Evolutionary conservation across 1,140 invertebrate species (phyloP), one percentile per base, ranked within the genome.

Genomic region (Argopecten irradians): DNA sequence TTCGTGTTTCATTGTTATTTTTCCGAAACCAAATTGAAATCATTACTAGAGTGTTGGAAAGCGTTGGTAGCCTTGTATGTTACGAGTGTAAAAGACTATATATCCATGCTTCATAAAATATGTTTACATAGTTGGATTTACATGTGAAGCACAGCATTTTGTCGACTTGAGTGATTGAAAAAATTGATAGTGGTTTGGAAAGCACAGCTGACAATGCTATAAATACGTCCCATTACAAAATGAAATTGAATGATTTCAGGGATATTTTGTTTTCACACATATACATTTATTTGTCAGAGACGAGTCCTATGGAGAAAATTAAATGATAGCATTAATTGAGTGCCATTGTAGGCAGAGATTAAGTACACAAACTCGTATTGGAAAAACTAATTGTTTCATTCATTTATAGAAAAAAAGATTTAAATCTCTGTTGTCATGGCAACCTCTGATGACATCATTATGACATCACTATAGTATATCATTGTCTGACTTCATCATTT

Each of bases 41-140:
- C 22, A 71, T 71, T 28, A 16, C 8, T 71, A 3, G 55, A 71
- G 43, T 19, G n/a, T n/a, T n/a, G n/a, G 9, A 46, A 3, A 71
- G 55, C 55, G n/a, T 71, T 22, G n/a, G 22, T 71, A 28, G 13
- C 55, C n/a, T 71, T 71, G 55, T 71, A n/a, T 22, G 55, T 71
- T 46, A 46, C 28, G 55, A 71, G 55, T 11, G 1, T 71, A 28
- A n/a, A 3, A 71, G n/a, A 22, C 5, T 71, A 71, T 71, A 71
- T 71, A 28, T 71, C 22, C n/a, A 71, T 71, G 55, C 55, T 71
- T 71, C n/a, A 71, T 71, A 71, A 71, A 71, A 71, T n/a, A n/a
- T 28, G 55, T 71, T 71, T 71, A 71, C 22, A 28, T 71, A 28
- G 8, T 71, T 71, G 28, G 55, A 71, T 28, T 71, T 3, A 71